These are phyloP conservation scores for Lasiurus borealis DNA, from an alignment of 2,113 vertebrate genomes.

Conservation along the genomic window DNA sequence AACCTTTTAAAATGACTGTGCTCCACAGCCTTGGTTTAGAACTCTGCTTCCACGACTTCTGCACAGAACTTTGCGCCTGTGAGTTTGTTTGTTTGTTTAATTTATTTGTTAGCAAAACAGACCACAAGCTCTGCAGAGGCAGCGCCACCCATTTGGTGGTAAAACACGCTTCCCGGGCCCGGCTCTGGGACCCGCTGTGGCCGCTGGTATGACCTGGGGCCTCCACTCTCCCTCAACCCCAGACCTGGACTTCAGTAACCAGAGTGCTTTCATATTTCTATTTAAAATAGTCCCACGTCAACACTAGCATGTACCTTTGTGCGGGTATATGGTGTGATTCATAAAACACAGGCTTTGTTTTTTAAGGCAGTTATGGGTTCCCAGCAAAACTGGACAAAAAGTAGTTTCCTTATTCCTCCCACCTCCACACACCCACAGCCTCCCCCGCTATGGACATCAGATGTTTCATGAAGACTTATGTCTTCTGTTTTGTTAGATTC, in stretches of 20 bases:
- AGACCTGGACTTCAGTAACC: background rate
- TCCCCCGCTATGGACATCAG: background rate
- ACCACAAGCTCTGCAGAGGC: background rate
- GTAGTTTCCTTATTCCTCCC: background rate
- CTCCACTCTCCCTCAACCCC: too few species aligned
- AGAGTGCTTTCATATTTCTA: background rate
- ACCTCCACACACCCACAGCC: rapidly evolving
- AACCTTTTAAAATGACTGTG: background rate
- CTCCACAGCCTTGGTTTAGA: background rate
- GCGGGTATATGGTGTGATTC: background rate
- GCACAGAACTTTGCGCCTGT: background rate
- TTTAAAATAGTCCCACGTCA: background rate
- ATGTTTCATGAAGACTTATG: background rate
- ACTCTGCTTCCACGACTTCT: background rate
- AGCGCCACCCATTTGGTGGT: background rate
- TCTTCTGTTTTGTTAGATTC: background rate
- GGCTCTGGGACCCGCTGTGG: background rate
- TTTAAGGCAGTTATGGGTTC: background rate
- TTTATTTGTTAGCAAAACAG: background rate
- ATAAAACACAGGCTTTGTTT: background rate
- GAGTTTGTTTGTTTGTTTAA: background rate
- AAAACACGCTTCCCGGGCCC: background rate
- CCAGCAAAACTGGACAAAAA: background rate
- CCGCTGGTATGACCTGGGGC: background rate
- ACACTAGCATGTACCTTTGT: background rate